Conservation (phyloP, 2,888 invertebrate species). For the Dorcus hopei region DNA sequence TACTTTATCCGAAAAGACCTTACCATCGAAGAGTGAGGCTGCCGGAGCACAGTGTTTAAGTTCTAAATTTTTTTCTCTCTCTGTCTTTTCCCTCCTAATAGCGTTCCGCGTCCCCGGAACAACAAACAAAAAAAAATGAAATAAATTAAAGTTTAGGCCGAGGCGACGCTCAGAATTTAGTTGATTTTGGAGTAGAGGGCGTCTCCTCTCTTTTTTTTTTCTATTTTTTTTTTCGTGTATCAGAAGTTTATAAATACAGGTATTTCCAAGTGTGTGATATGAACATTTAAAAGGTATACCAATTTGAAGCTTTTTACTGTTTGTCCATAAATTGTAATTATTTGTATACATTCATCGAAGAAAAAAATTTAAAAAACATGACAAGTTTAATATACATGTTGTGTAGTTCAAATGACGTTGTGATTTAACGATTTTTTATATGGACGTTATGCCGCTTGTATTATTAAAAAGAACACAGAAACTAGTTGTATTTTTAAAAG, state of each 20-base stretch:
- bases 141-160: too few relatives aligned
- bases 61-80: constrained; percentile 4
- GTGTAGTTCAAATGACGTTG: constrained; percentile 21
- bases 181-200: too few relatives aligned
- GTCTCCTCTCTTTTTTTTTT: too few relatives aligned
- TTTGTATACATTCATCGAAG: constrained; percentile 25
- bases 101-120: not conserved
- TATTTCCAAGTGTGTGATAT: constrained; percentile 44
- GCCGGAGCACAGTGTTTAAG: constrained; percentile 20
- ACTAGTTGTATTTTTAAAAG: constrained; percentile 19
- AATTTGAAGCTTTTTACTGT: constrained; percentile 36
- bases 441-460: constrained; percentile 23
- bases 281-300: constrained; percentile 25
- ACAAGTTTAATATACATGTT: constrained; percentile 13
- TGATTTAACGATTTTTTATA: constrained; percentile 22
- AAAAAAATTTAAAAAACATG: constrained; percentile 12
- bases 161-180: too few relatives aligned
- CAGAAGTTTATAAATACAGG: constrained; percentile 31
- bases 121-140: not conserved
- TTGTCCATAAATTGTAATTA: constrained; percentile 36
- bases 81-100: too few relatives aligned
- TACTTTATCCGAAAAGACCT: constrained; percentile 34
- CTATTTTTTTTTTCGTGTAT: too few relatives aligned
- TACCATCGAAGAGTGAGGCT: constrained; percentile 28
- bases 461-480: constrained; percentile 12